Conservation (phyloP, 1,140 invertebrate genomes). For the Leptopilina clavipes region DNA sequence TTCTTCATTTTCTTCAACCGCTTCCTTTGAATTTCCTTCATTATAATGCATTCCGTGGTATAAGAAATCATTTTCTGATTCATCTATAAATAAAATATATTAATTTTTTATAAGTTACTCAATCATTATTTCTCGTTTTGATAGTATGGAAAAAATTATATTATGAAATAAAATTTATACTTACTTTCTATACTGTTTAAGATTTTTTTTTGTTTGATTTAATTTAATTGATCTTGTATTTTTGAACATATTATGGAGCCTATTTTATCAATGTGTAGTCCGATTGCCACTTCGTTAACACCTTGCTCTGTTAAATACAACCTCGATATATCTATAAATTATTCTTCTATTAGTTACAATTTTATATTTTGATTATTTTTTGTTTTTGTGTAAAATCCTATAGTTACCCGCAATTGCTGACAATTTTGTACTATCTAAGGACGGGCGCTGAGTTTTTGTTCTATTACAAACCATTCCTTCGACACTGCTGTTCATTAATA, state of each 20-base stretch:
- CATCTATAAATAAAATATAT: background rate
- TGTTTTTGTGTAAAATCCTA: no score
- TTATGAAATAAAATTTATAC: background rate
- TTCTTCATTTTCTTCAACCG: background rate
- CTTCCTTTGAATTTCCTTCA: background rate
- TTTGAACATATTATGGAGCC: background rate
- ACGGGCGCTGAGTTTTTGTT: no score
- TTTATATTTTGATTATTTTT: background rate
- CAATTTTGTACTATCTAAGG: no score
- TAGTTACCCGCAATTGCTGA: no score
- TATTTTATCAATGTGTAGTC: background rate
- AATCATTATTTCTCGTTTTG: background rate
- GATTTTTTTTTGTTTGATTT: background rate
- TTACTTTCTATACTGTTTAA: background rate
- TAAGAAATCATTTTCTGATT: background rate
- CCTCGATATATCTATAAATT: background rate
- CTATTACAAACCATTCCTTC: no score
- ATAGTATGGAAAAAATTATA: background rate
- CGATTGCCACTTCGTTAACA: background rate
- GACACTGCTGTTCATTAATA: no score
- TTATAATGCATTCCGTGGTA: background rate
- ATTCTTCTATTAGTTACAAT: background rate
- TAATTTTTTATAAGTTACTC: background rate
- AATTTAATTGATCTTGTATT: background rate
- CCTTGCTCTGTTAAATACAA: background rate